Base-by-base conservation (phyloP, 2,888 invertebrate species). In the Arrhopalites spinosus region DNA sequence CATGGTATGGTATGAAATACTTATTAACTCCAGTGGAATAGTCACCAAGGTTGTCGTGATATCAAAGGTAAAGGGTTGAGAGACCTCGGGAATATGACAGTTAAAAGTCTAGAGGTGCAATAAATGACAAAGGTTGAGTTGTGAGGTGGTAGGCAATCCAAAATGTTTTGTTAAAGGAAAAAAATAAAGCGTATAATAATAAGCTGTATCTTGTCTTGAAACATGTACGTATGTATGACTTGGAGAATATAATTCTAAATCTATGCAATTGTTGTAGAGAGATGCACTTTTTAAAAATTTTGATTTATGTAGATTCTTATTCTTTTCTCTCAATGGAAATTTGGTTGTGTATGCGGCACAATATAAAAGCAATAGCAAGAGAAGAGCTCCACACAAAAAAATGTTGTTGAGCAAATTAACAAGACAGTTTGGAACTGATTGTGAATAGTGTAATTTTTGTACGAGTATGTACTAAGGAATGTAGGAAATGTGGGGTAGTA, bases 391-490 rank as follows among this genome's bases (percentile, higher is more conserved):
- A 11, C 13, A 25, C 20, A 59, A 7, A 23, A 5, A 25, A 25
- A 59, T 13, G 25, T 13, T 23, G 59, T 59, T 27, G 59, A 59
- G 20, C 59, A 25, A 59, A 59, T 59, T 59, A 23, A 59, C 59
- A 25, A 27, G 43, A 66, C 43, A 66, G 20, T 30, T 36, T 66
- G 66, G 15, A 66, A 66, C 45, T 30, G 43, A 66, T 66, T 45
- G 64, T 64, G 13, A 64, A 53, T 53, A 5, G 0, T n/a, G 5
- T 47, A 13, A 47, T 13, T 47, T n/a, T 2, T 1, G 47, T 47
- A 17, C 13, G n/a, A 47, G n/a, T 17, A 47, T 47, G 47, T n/a
- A 47, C 7, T 13, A 47, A 47, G 13, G 2, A 2, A 47, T 11
- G 45, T 47, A 47, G 2, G 2, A 17, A 47, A n/a, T n/a, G n/a